Evolutionary conservation across 2,113 vertebrate species (phyloP).

Genomic region (Anhinga rufa): DNA sequence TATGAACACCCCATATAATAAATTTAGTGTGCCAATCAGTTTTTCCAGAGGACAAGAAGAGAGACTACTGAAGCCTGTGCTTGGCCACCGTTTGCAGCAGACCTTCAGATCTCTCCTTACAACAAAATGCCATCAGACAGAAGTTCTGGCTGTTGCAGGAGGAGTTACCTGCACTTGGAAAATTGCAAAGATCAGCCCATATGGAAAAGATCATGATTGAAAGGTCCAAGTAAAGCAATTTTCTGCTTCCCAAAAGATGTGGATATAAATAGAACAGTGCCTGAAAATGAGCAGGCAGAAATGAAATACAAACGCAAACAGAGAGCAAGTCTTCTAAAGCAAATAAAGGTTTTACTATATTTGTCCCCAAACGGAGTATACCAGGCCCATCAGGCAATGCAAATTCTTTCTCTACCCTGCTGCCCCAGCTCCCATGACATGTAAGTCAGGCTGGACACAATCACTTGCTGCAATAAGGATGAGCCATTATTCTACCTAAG

Average conservation of each 20-base stretch:
- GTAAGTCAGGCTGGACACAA: not conserved
- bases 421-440: not conserved
- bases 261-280: slow-evolving; percentile 24
- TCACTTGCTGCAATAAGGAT: not conserved
- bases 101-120: not conserved
- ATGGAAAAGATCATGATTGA: slow-evolving; percentile 45
- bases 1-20: not conserved
- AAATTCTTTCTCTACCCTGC: not conserved
- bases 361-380: not conserved
- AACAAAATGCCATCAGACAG: not conserved
- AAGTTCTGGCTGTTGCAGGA: not conserved
- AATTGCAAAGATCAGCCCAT: not conserved
- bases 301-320: not conserved
- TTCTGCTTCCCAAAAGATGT: slow-evolving; percentile 46
- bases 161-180: slow-evolving; percentile 27
- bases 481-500: not conserved
- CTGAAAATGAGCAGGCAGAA: slow-evolving; percentile 44
- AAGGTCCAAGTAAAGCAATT: slow-evolving; percentile 49
- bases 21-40: not conserved
- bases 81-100: not conserved
- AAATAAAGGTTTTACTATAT: not conserved
- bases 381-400: not conserved
- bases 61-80: not conserved
- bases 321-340: not conserved
- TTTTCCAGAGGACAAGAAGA: not conserved